phyloP scores from a whole-genome alignment of 1,140 invertebrate species.

The Sipha flava region DNA sequence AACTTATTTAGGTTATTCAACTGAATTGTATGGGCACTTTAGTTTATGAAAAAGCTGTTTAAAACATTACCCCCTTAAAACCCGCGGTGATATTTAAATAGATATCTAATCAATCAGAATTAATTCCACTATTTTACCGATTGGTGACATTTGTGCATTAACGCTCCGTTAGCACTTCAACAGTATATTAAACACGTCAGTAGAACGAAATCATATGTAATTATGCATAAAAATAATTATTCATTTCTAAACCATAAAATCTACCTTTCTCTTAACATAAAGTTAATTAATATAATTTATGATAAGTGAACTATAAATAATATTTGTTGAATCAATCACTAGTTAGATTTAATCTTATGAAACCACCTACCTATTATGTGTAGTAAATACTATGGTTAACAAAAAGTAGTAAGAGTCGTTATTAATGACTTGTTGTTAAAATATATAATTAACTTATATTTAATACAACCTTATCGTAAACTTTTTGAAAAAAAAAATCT shows the following conservation, averaged over 20 bases:
- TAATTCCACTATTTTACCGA: background rate
- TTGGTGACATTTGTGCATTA: background rate
- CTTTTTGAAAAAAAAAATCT: too few species aligned
- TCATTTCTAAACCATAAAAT: background rate
- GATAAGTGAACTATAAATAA: too few species aligned
- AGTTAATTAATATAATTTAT: too few species aligned
- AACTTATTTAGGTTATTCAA: background rate
- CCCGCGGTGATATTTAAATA: background rate
- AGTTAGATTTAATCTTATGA: too few species aligned
- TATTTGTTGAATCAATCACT: too few species aligned
- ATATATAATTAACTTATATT: too few species aligned
- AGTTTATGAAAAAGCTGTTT: background rate
- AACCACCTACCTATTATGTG: too few species aligned
- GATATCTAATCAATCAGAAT: conserved; percentile 2
- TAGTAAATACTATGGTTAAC: too few species aligned
- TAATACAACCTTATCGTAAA: too few species aligned
- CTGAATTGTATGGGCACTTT: background rate
- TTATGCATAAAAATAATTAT: background rate
- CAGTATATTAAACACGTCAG: background rate
- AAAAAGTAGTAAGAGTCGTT: too few species aligned
- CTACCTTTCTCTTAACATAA: background rate
- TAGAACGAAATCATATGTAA: background rate
- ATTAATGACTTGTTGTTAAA: too few species aligned
- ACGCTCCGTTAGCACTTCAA: too few species aligned
- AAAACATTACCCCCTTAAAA: background rate